Evolutionary conservation across 2,888 invertebrate genomes (phyloP).

Genomic region (Lepetodrilus schrolli): DNA sequence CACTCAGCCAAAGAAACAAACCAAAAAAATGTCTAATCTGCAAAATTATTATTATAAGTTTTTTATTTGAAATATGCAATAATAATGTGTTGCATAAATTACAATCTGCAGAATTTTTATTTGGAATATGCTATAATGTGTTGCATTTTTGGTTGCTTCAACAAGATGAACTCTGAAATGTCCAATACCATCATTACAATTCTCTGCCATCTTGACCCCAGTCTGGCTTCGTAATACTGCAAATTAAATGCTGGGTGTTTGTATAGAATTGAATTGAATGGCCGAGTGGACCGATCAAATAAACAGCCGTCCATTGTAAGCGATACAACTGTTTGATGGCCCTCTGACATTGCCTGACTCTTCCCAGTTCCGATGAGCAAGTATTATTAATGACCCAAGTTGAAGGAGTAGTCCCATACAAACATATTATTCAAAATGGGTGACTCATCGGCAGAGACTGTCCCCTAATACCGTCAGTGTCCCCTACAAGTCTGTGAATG

Average conservation of each 20-base stretch:
- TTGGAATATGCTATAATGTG: too few relatives aligned
- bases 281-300: constrained; percentile 7
- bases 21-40: too few relatives aligned
- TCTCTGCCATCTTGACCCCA: too few relatives aligned
- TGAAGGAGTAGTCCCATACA: constrained; percentile 5
- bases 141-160: too few relatives aligned
- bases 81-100: too few relatives aligned
- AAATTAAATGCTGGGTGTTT: constrained; percentile 21
- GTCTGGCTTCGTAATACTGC: constrained; percentile 7
- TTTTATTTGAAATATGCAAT: too few relatives aligned
- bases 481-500: not conserved
- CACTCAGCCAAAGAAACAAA: too few relatives aligned
- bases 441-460: not conserved
- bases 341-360: not conserved
- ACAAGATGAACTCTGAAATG: too few relatives aligned
- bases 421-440: not conserved
- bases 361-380: not conserved
- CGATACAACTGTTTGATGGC: constrained; percentile 3
- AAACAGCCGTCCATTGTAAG: constrained; percentile 2
- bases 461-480: not conserved
- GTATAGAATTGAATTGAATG: too few relatives aligned
- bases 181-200: too few relatives aligned
- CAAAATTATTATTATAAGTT: too few relatives aligned
- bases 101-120: too few relatives aligned
- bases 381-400: constrained; percentile 13